phyloP scores from a whole-genome alignment of 2,113 vertebrate species.

The Struthio camelus region DNA sequence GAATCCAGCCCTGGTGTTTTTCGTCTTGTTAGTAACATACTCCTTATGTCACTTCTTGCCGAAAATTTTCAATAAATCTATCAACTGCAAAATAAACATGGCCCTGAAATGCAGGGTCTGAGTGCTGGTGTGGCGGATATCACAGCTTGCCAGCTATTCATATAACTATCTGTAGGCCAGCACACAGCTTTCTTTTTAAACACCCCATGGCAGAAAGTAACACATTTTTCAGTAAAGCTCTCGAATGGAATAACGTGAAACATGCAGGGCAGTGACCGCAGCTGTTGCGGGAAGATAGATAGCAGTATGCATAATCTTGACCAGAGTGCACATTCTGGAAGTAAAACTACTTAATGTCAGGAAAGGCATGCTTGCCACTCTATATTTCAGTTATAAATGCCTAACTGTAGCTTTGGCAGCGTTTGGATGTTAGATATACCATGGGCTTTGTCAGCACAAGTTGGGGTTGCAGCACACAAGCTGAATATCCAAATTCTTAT shows the following conservation, averaged over 20 bases:
- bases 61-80: background rate
- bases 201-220: background rate
- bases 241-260: background rate
- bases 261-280: background rate
- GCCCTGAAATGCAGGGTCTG: background rate
- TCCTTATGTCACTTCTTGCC: background rate
- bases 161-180: background rate
- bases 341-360: background rate
- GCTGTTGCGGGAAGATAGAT: background rate
- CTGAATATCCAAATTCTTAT: background rate
- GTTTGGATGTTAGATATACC: background rate
- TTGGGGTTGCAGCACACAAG: rapidly evolving
- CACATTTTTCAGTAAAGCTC: background rate
- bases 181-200: background rate
- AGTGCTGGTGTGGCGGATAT: background rate
- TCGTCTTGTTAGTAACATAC: background rate
- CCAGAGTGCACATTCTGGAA: background rate
- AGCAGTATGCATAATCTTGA: background rate
- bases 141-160: background rate
- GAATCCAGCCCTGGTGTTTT: background rate
- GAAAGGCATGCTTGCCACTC: background rate
- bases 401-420: background rate
- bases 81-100: background rate
- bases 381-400: background rate
- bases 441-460: background rate